phyloP scores from a whole-genome alignment of 1,140 invertebrate species.

The Berghia stephanieae region DNA sequence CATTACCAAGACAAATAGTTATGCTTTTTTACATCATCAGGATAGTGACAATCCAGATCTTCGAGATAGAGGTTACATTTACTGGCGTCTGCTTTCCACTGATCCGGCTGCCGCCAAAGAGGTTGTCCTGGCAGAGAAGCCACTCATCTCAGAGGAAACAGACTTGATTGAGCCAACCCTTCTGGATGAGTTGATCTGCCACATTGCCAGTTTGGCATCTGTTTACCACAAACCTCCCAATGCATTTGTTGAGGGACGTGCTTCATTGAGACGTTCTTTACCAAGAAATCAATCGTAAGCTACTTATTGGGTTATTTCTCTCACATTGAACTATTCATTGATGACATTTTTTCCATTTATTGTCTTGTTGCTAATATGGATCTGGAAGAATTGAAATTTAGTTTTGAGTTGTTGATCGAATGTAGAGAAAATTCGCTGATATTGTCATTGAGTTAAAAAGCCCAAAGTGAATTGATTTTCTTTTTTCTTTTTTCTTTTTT shows the following conservation, averaged over 20 bases:
- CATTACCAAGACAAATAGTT: neutral
- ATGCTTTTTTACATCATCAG: constrained; percentile 42
- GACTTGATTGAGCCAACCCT: constrained; percentile 97
- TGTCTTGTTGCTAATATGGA: too few species aligned
- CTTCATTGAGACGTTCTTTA: constrained; percentile 55
- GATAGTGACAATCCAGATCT: constrained; percentile 99
- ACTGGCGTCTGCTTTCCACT: constrained; percentile 97
- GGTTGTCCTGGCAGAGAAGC: constrained; percentile 98
- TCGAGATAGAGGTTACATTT: constrained; percentile 98
- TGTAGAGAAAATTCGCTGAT: too few species aligned
- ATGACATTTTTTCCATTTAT: too few species aligned
- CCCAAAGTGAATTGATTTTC: too few species aligned
- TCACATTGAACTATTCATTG: too few species aligned
- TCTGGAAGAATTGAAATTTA: too few species aligned
- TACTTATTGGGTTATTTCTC: neutral
- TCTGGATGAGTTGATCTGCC: constrained; percentile 97
- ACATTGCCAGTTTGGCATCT: constrained; percentile 97
- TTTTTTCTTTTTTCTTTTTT: too few species aligned
- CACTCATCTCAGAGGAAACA: constrained; percentile 98
- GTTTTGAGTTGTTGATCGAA: too few species aligned
- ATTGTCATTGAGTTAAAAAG: too few species aligned
- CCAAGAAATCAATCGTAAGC: constrained; percentile 61
- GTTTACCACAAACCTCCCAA: constrained; percentile 99
- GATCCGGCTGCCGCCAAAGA: constrained; percentile 99
- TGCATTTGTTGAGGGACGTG: constrained; percentile 92